These are phyloP conservation scores for Siniperca knerii DNA, from an alignment of 2,113 vertebrate genomes.

Conservation along the genomic window DNA sequence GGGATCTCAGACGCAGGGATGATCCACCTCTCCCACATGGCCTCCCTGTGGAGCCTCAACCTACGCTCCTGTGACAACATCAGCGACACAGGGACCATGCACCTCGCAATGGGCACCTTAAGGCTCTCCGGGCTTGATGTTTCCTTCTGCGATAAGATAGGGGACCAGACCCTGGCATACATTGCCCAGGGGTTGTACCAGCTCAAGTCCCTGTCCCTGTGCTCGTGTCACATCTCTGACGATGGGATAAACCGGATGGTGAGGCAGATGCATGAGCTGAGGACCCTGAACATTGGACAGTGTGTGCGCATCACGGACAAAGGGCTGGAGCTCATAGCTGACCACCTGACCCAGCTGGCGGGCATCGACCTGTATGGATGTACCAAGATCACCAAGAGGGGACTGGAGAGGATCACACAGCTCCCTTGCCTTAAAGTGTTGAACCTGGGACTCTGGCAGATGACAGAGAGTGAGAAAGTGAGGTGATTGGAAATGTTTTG, in stretches of 20 bases:
- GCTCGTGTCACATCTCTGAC: constrained; percentile 97
- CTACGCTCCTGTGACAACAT: constrained; percentile 98
- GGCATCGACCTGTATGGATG: constrained; percentile 99
- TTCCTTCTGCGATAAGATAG: constrained; percentile 98
- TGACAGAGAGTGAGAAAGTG: constrained; percentile 98
- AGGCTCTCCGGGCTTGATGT: constrained; percentile 94
- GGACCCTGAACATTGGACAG: constrained; percentile 98
- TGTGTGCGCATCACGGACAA: constrained; percentile 98
- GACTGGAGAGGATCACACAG: constrained; percentile 98
- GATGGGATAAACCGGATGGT: constrained; percentile 99
- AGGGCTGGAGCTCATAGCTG: constrained; percentile 97
- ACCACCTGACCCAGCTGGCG: constrained; percentile 97
- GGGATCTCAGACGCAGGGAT: constrained; percentile 98
- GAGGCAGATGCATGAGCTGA: constrained; percentile 97
- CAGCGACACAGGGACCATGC: constrained; percentile 98
- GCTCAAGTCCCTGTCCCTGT: constrained; percentile 96
- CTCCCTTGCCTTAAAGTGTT: constrained; percentile 99
- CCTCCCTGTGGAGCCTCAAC: constrained; percentile 95
- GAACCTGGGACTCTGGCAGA: constrained; percentile 98
- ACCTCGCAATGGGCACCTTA: constrained; percentile 97
- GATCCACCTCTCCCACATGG: constrained; percentile 98
- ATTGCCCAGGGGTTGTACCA: constrained; percentile 97
- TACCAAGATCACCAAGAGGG: constrained; percentile 98
- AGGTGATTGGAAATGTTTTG: constrained; percentile 87
- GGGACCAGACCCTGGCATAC: constrained; percentile 97